These are phyloP conservation scores for Ephestia elutella DNA, from an alignment of 1,140 invertebrate species.

Conservation along the genomic window DNA sequence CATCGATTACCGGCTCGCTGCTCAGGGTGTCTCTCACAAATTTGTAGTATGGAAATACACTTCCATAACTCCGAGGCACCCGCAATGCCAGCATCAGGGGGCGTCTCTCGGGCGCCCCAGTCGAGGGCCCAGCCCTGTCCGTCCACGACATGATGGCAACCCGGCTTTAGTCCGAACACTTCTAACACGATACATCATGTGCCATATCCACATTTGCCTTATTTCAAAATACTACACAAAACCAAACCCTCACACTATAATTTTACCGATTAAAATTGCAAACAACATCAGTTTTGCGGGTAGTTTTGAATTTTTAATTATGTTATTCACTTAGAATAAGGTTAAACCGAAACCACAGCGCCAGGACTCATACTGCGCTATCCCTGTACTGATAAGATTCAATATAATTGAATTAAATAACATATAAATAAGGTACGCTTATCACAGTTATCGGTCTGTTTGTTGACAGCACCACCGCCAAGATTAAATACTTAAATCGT, in stretches of 20 bases:
- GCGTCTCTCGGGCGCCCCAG: constrained; percentile 36
- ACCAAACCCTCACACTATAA: constrained; percentile 2
- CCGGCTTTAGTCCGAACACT: constrained; percentile 29
- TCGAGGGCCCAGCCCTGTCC: constrained; percentile 26
- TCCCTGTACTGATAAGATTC: constrained; percentile 53
- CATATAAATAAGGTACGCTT: constrained; percentile 46
- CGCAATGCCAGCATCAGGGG: constrained; percentile 51
- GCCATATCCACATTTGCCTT: constrained; percentile 38
- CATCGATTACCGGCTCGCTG: constrained; percentile 34
- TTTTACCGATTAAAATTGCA: neutral
- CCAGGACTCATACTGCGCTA: constrained; percentile 16
- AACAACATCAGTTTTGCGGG: constrained; percentile 15
- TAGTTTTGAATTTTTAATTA: constrained; percentile 14
- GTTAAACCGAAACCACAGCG: neutral
- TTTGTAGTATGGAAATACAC: constrained; percentile 68
- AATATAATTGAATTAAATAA: constrained; percentile 54
- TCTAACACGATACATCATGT: constrained; percentile 28
- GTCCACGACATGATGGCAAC: constrained; percentile 24
- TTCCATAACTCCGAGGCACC: constrained; percentile 68
- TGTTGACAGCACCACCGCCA: constrained; percentile 29
- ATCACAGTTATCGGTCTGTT: constrained; percentile 63
- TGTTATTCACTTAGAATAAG: neutral
- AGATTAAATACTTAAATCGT: neutral
- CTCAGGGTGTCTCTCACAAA: constrained; percentile 58
- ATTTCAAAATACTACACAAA: constrained; percentile 12